phyloP scores from a whole-genome alignment of 92 coral and sea anemone genomes.

The Zoanthus solanderi region DNA sequence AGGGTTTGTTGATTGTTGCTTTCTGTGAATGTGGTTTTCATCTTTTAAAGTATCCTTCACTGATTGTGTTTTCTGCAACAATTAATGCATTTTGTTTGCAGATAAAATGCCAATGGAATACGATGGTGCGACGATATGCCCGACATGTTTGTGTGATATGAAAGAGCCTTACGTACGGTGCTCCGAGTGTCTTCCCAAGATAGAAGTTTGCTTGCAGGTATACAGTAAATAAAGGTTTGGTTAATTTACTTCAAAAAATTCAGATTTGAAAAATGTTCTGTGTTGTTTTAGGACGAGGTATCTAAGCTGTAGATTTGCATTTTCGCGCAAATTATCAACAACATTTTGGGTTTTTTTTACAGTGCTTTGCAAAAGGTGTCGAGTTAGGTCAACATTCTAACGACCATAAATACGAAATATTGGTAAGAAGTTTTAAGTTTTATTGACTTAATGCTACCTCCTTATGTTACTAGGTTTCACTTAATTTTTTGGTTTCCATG shows the following conservation, averaged over 20 bases:
- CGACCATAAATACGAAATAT: slow-evolving; percentile 92
- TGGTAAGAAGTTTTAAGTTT: slow-evolving; percentile 57
- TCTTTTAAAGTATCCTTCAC: not conserved
- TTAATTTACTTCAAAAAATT: no score
- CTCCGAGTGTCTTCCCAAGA: not conserved
- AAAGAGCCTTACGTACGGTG: not conserved
- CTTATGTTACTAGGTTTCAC: no score
- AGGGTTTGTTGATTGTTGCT: not conserved
- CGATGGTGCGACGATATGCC: not conserved
- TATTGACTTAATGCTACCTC: no score
- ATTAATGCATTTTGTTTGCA: not conserved
- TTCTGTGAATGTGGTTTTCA: not conserved
- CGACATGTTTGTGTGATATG: not conserved
- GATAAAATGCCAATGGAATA: not conserved
- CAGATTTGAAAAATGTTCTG: no score
- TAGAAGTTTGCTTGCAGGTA: slow-evolving; percentile 7
- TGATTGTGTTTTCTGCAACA: not conserved
- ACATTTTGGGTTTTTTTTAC: not conserved
- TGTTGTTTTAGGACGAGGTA: no score
- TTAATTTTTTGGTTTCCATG: no score
- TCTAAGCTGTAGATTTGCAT: no score
- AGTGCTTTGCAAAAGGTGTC: slow-evolving; percentile 94
- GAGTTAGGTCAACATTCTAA: slow-evolving; percentile 79
- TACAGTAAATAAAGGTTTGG: no score
- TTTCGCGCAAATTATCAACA: not conserved